Base-by-base conservation (phyloP, 1,140 invertebrate species). In the Eriosoma lanigerum region DNA sequence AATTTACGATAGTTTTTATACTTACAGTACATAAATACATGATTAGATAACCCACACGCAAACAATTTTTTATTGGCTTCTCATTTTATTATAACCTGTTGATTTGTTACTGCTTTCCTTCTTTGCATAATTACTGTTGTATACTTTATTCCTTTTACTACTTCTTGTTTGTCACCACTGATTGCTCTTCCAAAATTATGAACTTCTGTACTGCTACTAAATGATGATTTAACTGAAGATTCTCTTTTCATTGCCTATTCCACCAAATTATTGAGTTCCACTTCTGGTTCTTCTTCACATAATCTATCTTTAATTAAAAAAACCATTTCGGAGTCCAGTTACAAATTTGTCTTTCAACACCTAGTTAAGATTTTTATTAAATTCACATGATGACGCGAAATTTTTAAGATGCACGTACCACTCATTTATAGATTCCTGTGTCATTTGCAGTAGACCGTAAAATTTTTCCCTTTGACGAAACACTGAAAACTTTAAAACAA, bases 221-320 rank as follows among this genome's bases (percentile, higher is more conserved):
- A 56, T 8, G 52, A 56, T 15, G 52, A 4, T 56, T 56, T 56
- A 10, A 44, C 52, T 3, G 52, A 19, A 8, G 52, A 56, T 21
- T 56, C 52, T 15, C 52, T 56, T 56, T 8, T 8, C 15, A 56
- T 21, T 15, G 52, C 13, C 52, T 8, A 56, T 15, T 56, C 52
- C 15, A 56, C 52, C 52, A 56, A 56, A 8, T 17, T 56, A 15
- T 56, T 56, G 13, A 56, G 13, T 56, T 56, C 52, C 52, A 15
- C 52, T 56, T 56, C 52, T 21, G 4, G 52, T 56, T 56, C 13
- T 56, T 56, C 52, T 56, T 56, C 52, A 56, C 52, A 8, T 56
- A 56, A 15, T 56, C 52, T 15, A 56, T 56, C 52, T 15, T 56
- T 56, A 56, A 56, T 56, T 56, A 56, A n/a, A n/a, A n/a, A n/a